Evolutionary conservation across 2,888 invertebrate genomes (phyloP).

Genomic region (Leptinotarsa peninsularis): DNA sequence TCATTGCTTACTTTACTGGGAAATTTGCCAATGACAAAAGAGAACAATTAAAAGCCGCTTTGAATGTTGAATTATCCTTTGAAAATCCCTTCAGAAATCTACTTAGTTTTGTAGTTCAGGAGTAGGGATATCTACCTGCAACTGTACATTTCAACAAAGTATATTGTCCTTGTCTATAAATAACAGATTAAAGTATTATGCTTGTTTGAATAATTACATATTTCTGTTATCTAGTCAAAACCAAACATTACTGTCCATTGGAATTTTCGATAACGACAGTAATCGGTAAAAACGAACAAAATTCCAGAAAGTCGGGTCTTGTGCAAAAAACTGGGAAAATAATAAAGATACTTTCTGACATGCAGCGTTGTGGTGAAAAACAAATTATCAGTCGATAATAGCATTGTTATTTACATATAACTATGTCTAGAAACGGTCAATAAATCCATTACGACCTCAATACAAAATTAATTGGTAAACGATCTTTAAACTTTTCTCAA

Average conservation of each 20-base stretch:
- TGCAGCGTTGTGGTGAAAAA: neutral
- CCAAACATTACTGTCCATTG: conserved; percentile 6
- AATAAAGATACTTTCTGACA: neutral
- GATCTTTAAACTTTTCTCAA: too few species aligned
- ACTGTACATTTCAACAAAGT: conserved; percentile 1
- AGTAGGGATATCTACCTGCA: conserved; percentile 1
- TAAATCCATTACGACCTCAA: conserved; percentile 3
- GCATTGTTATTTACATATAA: conserved; percentile 1
- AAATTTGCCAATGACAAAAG: too few species aligned
- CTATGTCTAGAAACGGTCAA: neutral
- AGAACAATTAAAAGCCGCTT: neutral
- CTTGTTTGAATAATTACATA: conserved; percentile 25
- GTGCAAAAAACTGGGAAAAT: neutral
- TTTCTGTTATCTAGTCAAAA: conserved; percentile 16
- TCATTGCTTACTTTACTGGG: neutral
- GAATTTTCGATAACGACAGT: neutral
- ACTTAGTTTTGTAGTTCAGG: too few species aligned
- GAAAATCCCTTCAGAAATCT: neutral
- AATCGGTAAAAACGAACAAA: neutral
- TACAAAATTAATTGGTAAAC: neutral
- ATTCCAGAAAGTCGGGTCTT: neutral
- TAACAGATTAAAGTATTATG: conserved; percentile 23
- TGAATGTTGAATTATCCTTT: neutral
- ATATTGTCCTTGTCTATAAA: conserved; percentile 20
- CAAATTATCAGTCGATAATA: conserved; percentile 2